Conservation (phyloP, 2,888 invertebrate genomes). For the Aelia acuminata region DNA sequence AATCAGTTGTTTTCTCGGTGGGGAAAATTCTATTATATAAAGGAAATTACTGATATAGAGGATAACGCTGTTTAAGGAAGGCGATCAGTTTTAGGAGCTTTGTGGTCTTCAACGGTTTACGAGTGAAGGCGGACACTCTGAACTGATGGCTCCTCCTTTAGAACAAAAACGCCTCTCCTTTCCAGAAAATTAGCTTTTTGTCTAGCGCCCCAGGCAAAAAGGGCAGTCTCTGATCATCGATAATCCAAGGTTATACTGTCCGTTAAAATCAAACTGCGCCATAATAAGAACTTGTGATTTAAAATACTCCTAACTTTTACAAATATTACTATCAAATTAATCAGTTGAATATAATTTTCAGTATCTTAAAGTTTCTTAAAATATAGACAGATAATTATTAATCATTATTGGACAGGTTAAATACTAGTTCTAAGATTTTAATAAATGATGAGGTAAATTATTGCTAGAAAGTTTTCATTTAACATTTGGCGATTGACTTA, state of each 20-base stretch:
- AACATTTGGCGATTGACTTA: too few relatives aligned
- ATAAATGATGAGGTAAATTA: too few relatives aligned
- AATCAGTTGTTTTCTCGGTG: background rate
- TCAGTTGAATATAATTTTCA: too few relatives aligned
- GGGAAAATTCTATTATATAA: background rate
- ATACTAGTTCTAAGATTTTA: too few relatives aligned
- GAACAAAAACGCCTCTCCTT: constrained; percentile 8
- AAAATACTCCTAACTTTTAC: too few relatives aligned
- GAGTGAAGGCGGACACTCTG: background rate
- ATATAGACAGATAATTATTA: too few relatives aligned
- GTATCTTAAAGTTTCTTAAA: too few relatives aligned
- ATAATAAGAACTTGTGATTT: too few relatives aligned
- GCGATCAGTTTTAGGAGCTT: background rate
- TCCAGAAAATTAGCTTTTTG: constrained; percentile 26
- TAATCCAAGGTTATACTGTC: background rate
- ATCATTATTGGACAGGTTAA: too few relatives aligned
- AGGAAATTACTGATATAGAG: background rate
- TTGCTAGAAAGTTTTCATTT: too few relatives aligned
- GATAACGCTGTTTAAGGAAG: background rate
- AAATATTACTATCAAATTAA: too few relatives aligned
- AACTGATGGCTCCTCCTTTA: background rate
- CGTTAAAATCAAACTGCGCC: background rate
- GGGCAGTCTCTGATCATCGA: background rate
- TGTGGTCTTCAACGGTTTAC: background rate
- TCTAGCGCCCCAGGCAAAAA: background rate